Evolutionary conservation across 2,113 vertebrate genomes (phyloP).

Genomic region (Pardalotus punctatus): DNA sequence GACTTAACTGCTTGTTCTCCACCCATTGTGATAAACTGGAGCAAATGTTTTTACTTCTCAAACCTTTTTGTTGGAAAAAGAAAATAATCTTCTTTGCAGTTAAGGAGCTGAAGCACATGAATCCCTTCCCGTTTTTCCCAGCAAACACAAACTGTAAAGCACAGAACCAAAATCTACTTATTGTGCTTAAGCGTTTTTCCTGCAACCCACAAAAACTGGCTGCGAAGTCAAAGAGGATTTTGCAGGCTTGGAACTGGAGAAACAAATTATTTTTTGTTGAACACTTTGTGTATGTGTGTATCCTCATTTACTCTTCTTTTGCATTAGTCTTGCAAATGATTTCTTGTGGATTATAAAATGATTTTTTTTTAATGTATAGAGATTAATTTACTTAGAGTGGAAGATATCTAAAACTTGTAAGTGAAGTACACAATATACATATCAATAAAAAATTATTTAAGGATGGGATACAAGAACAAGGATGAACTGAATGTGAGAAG

Average conservation of each 20-base stretch:
- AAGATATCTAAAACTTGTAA: not conserved
- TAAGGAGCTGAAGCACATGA: not conserved
- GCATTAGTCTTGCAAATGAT: not conserved
- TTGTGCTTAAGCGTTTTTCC: not conserved
- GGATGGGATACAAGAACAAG: not conserved
- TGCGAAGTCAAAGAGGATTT: not conserved
- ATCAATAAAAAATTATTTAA: not conserved
- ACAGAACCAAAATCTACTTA: conserved; percentile 15
- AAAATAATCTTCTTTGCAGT: not conserved
- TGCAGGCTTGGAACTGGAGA: not conserved
- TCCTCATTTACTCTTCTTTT: not conserved
- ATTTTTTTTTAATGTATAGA: not conserved
- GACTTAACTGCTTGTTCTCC: not conserved
- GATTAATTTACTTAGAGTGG: not conserved
- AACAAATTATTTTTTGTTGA: not conserved
- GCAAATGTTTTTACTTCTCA: not conserved
- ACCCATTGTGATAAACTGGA: not conserved
- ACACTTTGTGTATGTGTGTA: not conserved
- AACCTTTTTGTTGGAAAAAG: not conserved
- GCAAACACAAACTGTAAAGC: not conserved
- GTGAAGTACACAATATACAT: not conserved
- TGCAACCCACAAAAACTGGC: not conserved
- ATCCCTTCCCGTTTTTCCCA: not conserved
- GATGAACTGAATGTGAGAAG: not conserved
- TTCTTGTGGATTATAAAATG: not conserved